Percentiles rank a stretch among this genome's conserved stretches.
Conservation (phyloP, 2,113 vertebrate genomes). For the Alaudala cheleensis region DNA sequence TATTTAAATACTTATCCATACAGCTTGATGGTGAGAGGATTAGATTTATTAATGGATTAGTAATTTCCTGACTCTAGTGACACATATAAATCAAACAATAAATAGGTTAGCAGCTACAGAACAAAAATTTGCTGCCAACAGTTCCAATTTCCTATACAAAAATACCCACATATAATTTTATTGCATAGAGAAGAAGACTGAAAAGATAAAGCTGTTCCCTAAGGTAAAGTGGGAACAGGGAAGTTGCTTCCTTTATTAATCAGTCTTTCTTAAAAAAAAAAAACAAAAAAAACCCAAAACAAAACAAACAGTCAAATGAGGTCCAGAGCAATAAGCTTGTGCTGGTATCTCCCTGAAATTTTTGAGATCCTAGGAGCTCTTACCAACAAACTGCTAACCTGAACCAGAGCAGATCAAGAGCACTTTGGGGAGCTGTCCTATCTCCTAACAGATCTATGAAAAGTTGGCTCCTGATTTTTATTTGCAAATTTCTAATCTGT, state of each 20-base stretch:
- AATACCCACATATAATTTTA: neutral
- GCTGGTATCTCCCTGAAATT: neutral
- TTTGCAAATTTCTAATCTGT: neutral
- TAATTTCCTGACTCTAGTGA: neutral
- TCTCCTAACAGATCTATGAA: neutral
- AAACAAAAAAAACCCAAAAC: too few relatives aligned
- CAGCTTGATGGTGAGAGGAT: neutral
- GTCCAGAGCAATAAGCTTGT: neutral
- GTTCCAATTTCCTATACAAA: neutral
- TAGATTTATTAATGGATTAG: neutral
- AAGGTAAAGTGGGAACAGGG: neutral
- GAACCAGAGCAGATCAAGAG: neutral
- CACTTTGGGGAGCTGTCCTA: neutral
- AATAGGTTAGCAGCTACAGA: neutral
- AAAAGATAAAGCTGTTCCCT: neutral
- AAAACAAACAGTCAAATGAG: neutral
- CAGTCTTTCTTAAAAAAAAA: neutral
- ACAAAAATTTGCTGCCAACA: neutral
- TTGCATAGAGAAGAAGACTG: neutral
- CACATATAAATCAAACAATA: neutral
- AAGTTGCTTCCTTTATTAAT: neutral
- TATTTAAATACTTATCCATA: constrained; percentile 15
- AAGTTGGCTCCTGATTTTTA: neutral
- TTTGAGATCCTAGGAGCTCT: neutral
- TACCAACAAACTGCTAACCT: neutral